These are phyloP conservation scores for Argyra leucocephala DNA, from an alignment of 2,888 invertebrate genomes.

Conservation along the genomic window DNA sequence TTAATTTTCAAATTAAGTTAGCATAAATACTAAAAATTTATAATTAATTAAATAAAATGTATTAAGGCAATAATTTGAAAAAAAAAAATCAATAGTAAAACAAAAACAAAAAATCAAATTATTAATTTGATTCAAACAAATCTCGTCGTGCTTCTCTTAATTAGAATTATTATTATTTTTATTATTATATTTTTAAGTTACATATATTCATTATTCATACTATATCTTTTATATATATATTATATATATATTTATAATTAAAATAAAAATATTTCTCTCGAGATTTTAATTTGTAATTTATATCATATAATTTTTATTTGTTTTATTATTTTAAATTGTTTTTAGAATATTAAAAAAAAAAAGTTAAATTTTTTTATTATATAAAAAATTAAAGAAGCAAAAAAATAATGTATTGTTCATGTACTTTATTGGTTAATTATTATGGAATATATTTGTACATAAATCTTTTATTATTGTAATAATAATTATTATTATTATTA, in stretches of 20 bases:
- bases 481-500: not conserved
- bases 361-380: not conserved
- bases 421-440: not conserved
- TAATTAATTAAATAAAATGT: not conserved
- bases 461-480: not conserved
- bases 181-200: not conserved
- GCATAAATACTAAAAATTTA: not conserved
- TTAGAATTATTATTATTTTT: not conserved
- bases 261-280: no score
- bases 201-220: no score
- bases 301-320: not conserved
- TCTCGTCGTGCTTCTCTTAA: not conserved
- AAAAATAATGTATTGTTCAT: constrained; percentile 1
- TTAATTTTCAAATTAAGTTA: not conserved
- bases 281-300: constrained; percentile 1
- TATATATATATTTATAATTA: no score
- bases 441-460: not conserved
- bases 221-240: not conserved
- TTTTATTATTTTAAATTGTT: not conserved
- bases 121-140: not conserved
- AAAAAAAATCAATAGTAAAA: not conserved
- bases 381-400: not conserved
- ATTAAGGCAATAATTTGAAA: not conserved
- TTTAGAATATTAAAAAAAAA: not conserved
- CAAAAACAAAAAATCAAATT: not conserved